phyloP scores from a whole-genome alignment of 1,140 invertebrate genomes.

The Scaptodrosophila lebanonensis region DNA sequence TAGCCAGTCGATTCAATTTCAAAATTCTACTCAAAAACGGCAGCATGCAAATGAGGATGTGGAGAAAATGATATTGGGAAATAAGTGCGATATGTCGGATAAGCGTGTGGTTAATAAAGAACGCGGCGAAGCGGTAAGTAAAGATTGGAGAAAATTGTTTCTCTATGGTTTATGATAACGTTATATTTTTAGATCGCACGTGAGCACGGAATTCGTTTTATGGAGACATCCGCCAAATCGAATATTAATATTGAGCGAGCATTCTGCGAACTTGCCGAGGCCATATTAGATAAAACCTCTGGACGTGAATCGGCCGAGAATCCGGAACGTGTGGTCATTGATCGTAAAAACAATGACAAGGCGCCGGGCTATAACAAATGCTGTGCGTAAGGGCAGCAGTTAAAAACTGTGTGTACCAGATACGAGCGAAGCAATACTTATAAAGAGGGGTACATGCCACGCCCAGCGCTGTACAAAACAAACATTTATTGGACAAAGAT shows the following conservation, averaged over 20 bases:
- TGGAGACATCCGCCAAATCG: slow-evolving; percentile 99
- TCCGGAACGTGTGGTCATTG: slow-evolving; percentile 82
- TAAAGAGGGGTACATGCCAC: too few relatives aligned
- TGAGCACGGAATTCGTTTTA: slow-evolving; percentile 97
- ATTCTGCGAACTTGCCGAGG: slow-evolving; percentile 97
- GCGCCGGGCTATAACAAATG: slow-evolving; percentile 75
- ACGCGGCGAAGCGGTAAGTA: slow-evolving; percentile 89
- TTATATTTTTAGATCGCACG: slow-evolving; percentile 88
- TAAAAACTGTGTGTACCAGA: slow-evolving; percentile 4
- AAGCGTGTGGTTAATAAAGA: slow-evolving; percentile 95
- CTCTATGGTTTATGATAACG: background rate
- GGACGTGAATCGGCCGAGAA: slow-evolving; percentile 83
- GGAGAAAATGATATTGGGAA: slow-evolving; percentile 99
- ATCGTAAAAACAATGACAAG: slow-evolving; percentile 79
- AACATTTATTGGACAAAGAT: too few relatives aligned
- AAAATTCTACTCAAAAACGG: background rate
- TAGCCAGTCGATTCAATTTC: background rate
- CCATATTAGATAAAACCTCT: slow-evolving; percentile 93
- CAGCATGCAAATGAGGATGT: slow-evolving; percentile 99
- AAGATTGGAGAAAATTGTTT: background rate
- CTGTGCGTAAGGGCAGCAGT: slow-evolving; percentile 63
- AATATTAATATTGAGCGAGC: slow-evolving; percentile 98
- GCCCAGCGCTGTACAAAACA: too few relatives aligned
- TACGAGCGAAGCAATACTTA: too few relatives aligned
- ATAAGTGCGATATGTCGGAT: slow-evolving; percentile 99